Evolutionary conservation across 2,113 vertebrate genomes (phyloP).

Genomic region (Dermatemys mawii): DNA sequence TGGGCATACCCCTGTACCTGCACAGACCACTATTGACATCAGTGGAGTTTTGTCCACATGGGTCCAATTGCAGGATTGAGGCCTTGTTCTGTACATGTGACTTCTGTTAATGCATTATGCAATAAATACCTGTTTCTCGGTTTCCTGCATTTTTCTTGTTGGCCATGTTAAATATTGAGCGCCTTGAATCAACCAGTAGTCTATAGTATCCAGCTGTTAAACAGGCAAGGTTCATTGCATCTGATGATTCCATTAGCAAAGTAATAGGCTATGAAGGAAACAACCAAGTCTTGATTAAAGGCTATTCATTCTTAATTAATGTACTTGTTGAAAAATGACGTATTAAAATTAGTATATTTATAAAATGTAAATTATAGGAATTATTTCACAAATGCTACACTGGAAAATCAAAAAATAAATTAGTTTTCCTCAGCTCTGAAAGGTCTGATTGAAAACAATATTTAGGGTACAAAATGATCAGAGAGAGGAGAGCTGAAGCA

Average conservation of each 20-base stretch:
- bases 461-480: background rate
- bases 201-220: constrained; percentile 97
- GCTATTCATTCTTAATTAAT: background rate
- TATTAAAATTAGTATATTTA: background rate
- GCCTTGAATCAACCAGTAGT: constrained; percentile 94
- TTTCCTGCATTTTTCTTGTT: constrained; percentile 87
- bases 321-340: background rate
- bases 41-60: background rate
- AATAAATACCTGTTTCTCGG: constrained; percentile 81
- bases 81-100: background rate
- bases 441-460: background rate
- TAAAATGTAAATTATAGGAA: background rate
- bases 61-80: background rate
- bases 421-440: background rate
- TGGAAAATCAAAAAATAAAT: background rate
- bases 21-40: background rate
- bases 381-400: background rate
- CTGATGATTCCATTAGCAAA: constrained; percentile 95
- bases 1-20: background rate
- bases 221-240: constrained; percentile 99
- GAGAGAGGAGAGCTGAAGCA: background rate
- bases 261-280: constrained; percentile 90
- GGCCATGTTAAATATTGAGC: constrained; percentile 98
- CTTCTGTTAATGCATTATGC: accelerated
- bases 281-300: constrained; percentile 53